Percentiles rank a stretch among this genome's conserved stretches.
These are phyloP conservation scores for Scrobipalpa atriplicella DNA, from an alignment of 2,888 invertebrate genomes.

Conservation along the genomic window DNA sequence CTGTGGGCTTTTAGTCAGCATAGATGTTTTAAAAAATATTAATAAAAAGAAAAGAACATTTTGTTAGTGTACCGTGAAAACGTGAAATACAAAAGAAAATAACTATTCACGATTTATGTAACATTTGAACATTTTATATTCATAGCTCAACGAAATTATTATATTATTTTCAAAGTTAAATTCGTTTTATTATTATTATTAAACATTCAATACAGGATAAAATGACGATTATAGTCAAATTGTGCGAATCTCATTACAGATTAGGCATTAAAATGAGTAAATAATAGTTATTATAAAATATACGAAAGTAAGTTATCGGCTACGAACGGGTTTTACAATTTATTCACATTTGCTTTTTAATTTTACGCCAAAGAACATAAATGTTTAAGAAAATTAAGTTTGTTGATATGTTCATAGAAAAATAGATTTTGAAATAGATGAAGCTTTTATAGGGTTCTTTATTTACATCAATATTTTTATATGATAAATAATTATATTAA, in stretches of 20 bases:
- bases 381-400: too few relatives aligned
- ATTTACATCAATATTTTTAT: neutral
- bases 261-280: neutral
- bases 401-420: too few relatives aligned
- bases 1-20: too few relatives aligned
- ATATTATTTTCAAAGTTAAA: neutral
- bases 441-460: neutral
- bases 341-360: too few relatives aligned
- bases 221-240: slow-evolving; percentile 22
- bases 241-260: slow-evolving; percentile 18
- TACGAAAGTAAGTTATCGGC: too few relatives aligned
- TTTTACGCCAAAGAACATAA: too few relatives aligned
- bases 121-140: neutral
- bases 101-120: neutral
- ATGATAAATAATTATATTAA: neutral
- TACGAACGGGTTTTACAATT: too few relatives aligned
- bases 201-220: neutral
- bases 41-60: too few relatives aligned
- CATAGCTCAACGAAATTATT: neutral
- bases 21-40: too few relatives aligned
- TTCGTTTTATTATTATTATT: neutral
- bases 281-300: neutral
- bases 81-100: too few relatives aligned
- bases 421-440: too few relatives aligned
- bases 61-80: too few relatives aligned